Evolutionary conservation across 2,888 invertebrate genomes (phyloP), one percentile per base, ranked within the genome.

Genomic region (Clostera curtula): DNA sequence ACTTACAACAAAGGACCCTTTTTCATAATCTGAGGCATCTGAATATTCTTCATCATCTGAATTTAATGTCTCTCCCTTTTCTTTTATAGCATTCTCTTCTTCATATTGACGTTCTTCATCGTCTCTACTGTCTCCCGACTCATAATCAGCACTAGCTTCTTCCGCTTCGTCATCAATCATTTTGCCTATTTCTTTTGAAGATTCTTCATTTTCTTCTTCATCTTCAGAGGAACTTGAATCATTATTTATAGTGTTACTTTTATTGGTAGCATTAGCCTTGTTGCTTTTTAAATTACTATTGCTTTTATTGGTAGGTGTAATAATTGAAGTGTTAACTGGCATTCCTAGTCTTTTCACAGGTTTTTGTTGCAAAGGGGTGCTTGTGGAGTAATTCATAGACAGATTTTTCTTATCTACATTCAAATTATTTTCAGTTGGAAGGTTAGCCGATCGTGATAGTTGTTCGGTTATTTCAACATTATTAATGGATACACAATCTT

Each of bases 1-100:
- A 38, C 73, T 80, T 2, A 85, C 86, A 29, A 88, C 49, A 49
- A 88, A 88, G 0, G 87, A 87, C 43, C 75, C 86, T 48, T 73
- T 82, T 46, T 84, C 82, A 35, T 84, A 85, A 35, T 83, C 75
- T 1, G 73, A 60, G 25, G 85, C 82, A 33, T 70, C 58, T 2
- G 80, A 75, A 12, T 72, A 56, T 4, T 82, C 66, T 19, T 85
- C 74, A 13, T 40, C 35, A 9, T 39, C 30, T 22, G 86, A 84
- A 23, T 80, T 73, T 32, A 87, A 55, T 2, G 86, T 85, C 57
- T 85, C 86, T 2, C 85, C 87, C 40, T 72, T 75, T 17, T 74
- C 73, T 7, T 64, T 31, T 22, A 88, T 64, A 60, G 85, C 77
- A 55, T 88, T 77, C 28, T 85, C 73, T 38, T 65, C 49, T 21